phyloP scores from a whole-genome alignment of 2,797 vertebrate species.

The Sebastiscus albofasciatus region DNA sequence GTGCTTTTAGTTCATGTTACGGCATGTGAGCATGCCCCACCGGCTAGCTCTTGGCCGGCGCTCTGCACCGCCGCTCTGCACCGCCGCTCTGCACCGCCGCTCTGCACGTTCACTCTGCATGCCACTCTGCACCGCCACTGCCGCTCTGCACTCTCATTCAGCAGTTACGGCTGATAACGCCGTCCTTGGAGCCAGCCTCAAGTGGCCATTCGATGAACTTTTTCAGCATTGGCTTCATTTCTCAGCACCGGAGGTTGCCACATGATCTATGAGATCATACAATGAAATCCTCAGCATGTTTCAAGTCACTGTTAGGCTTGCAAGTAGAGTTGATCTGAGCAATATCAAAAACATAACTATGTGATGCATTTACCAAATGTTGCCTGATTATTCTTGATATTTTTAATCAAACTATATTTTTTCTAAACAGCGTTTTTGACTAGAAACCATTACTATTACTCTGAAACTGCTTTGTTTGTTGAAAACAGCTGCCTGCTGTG shows the following conservation, averaged over 20 bases:
- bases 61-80: too few species aligned
- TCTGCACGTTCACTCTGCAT: too few species aligned
- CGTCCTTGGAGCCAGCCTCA: too few species aligned
- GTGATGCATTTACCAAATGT: not conserved
- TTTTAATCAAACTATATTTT: not conserved
- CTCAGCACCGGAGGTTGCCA: too few species aligned
- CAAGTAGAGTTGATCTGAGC: not conserved
- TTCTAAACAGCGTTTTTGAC: not conserved
- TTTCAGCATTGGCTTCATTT: too few species aligned
- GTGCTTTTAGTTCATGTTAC: too few species aligned
- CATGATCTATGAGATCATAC: not conserved
- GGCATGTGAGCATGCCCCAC: too few species aligned
- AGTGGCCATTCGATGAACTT: too few species aligned
- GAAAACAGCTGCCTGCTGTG: not conserved
- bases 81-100: too few species aligned
- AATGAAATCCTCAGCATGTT: not conserved
- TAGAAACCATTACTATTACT: not conserved
- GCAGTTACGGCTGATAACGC: too few species aligned
- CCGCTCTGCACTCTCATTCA: fast-evolving
- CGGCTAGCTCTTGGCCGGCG: too few species aligned
- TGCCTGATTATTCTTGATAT: not conserved
- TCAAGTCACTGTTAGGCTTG: not conserved
- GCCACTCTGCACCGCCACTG: too few species aligned
- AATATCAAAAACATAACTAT: not conserved
- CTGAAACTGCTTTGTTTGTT: not conserved